These are phyloP conservation scores for Sinodicranocentrus sp. DNA, from an alignment of 2,888 invertebrate genomes.

Conservation along the genomic window DNA sequence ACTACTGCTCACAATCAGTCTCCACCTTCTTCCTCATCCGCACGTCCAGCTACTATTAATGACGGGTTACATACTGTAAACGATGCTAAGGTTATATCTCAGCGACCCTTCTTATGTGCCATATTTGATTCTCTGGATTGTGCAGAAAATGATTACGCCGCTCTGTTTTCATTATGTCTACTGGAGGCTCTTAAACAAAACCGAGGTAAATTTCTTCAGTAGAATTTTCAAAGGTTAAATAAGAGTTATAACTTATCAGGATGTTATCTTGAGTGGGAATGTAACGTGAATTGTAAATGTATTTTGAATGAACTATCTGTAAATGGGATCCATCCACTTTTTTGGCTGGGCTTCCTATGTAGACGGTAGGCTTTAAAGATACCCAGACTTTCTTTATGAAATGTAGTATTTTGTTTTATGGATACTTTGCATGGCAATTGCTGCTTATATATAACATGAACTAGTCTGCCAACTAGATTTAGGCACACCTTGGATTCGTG, in stretches of 20 bases:
- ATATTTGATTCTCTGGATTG: conserved; percentile 92
- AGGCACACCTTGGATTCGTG: too few relatives aligned
- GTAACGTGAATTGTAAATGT: conserved; percentile 40
- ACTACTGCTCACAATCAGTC: conserved; percentile 37
- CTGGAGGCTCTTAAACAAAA: conserved; percentile 96
- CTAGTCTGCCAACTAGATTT: too few relatives aligned
- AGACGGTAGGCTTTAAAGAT: conserved; percentile 70
- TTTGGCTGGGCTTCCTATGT: conserved; percentile 54
- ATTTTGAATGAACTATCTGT: conserved; percentile 47
- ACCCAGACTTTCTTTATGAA: conserved; percentile 18
- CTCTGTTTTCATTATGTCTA: conserved; percentile 93
- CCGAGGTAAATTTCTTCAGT: conserved; percentile 84
- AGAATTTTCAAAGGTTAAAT: background rate
- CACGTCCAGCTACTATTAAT: conserved; percentile 16
- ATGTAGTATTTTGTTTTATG: conserved; percentile 60
- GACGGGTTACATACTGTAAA: conserved; percentile 41
- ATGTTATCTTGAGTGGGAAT: background rate
- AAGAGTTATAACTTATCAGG: background rate
- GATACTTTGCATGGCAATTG: conserved; percentile 15
- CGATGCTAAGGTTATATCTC: conserved; percentile 41
- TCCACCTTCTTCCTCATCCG: conserved; percentile 17
- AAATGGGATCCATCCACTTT: conserved; percentile 59
- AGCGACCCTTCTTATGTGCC: conserved; percentile 91
- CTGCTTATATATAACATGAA: too few relatives aligned
- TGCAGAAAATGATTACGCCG: conserved; percentile 95